Percentiles rank a stretch among this genome's conserved stretches.
Evolutionary conservation across 2,797 vertebrate genomes (phyloP).

Genomic region (Aphelocoma californica): DNA sequence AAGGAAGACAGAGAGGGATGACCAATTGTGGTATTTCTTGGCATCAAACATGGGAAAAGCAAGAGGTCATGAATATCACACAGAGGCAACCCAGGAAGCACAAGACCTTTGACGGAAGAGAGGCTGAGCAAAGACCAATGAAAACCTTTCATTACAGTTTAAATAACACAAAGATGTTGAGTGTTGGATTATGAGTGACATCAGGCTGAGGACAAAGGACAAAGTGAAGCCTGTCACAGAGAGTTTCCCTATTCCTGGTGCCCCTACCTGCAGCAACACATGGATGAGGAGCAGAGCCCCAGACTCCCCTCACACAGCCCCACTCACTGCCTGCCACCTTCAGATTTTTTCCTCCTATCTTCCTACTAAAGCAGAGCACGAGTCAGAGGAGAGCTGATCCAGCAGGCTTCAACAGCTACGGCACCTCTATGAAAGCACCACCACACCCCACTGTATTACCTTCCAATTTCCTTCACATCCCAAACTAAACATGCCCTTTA

Average conservation of each 20-base stretch:
- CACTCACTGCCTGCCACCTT: not conserved
- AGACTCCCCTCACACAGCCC: not conserved
- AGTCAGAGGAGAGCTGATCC: not conserved
- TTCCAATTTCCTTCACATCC: not conserved
- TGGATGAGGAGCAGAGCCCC: not conserved
- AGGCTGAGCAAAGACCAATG: not conserved
- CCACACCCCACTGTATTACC: not conserved
- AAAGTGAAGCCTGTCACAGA: not conserved
- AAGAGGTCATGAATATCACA: not conserved
- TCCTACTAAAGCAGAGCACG: not conserved
- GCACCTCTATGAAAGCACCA: not conserved
- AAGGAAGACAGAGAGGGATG: not conserved
- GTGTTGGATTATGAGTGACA: not conserved
- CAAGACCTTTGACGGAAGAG: not conserved
- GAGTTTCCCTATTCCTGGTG: not conserved
- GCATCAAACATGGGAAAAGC: not conserved
- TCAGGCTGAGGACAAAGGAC: not conserved
- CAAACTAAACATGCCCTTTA: not conserved
- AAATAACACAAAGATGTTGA: not conserved
- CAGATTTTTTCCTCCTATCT: not conserved
- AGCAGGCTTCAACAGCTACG: not conserved
- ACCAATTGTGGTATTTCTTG: not conserved
- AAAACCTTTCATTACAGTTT: not conserved
- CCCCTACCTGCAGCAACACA: not conserved
- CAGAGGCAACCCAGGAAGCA: not conserved